A percentile compares a stretch with the other conserved stretches of the same genome.
phyloP scores from a whole-genome alignment of 2,113 vertebrate genomes.

The Peucedramus taeniatus region DNA sequence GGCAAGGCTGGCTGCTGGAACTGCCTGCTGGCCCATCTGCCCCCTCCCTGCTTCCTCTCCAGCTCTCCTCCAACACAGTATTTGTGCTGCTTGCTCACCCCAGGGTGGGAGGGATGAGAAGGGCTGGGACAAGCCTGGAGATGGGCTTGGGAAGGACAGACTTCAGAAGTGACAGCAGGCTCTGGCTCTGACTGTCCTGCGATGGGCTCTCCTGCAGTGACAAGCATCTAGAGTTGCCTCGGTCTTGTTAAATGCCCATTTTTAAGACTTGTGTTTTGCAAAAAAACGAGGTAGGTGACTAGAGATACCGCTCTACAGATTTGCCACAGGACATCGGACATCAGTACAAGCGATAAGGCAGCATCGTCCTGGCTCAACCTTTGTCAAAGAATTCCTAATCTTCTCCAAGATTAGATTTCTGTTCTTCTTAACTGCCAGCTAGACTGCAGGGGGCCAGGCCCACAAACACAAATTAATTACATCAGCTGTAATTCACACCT shows the following conservation, averaged over 20 bases:
- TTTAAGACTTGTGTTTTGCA: background rate
- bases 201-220: background rate
- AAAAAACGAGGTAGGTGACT: background rate
- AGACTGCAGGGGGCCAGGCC: background rate
- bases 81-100: background rate
- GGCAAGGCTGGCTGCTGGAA: background rate
- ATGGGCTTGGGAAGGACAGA: background rate
- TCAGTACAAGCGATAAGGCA: background rate
- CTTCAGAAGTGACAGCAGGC: background rate
- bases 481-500: constrained; percentile 49
- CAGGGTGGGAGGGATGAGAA: background rate
- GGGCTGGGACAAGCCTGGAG: background rate
- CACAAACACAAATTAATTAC: constrained; percentile 48
- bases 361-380: background rate
- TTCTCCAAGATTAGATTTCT: constrained; percentile 28
- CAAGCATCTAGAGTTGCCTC: background rate
- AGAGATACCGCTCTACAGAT: background rate
- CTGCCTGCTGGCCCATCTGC: background rate
- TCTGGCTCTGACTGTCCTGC: background rate
- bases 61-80: background rate
- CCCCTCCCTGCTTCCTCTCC: background rate
- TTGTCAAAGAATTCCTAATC: constrained; percentile 35
- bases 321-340: constrained; percentile 2
- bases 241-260: background rate
- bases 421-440: background rate